These are phyloP conservation scores for Sporophila hypoxantha DNA, from an alignment of 2,113 vertebrate species.

Conservation along the genomic window DNA sequence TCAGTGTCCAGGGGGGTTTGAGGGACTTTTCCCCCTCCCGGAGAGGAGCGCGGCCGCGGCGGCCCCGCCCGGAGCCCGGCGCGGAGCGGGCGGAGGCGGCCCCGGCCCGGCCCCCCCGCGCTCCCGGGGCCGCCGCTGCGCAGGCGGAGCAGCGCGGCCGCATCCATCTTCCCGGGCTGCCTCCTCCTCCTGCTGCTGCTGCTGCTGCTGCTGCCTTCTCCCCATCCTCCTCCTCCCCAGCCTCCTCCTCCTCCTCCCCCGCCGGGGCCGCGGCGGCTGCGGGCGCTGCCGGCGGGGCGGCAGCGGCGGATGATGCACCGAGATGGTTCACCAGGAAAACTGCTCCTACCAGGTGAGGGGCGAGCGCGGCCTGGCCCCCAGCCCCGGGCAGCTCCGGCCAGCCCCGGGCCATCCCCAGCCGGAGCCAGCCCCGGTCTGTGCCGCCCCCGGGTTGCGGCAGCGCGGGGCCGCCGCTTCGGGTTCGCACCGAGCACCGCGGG, in stretches of 20 bases:
- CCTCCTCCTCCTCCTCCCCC: neutral
- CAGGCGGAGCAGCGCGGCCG: conserved; percentile 69
- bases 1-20: neutral
- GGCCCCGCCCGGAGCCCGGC: neutral
- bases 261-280: conserved; percentile 46
- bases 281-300: conserved; percentile 45
- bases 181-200: neutral
- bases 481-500: rapidly evolving
- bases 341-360: conserved; percentile 87
- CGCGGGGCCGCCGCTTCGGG: neutral
- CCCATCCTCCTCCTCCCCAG: neutral
- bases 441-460: neutral
- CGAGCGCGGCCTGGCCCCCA: neutral
- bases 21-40: neutral
- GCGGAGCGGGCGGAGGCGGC: neutral
- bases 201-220: neutral
- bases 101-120: neutral
- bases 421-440: neutral
- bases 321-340: conserved; percentile 95
- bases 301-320: conserved; percentile 82
- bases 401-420: neutral
- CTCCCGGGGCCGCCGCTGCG: conserved; percentile 42
- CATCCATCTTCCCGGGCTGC: conserved; percentile 65
- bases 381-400: neutral
- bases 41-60: neutral